phyloP scores from a whole-genome alignment of 2,888 invertebrate genomes.

The Cheilosia pagana region DNA sequence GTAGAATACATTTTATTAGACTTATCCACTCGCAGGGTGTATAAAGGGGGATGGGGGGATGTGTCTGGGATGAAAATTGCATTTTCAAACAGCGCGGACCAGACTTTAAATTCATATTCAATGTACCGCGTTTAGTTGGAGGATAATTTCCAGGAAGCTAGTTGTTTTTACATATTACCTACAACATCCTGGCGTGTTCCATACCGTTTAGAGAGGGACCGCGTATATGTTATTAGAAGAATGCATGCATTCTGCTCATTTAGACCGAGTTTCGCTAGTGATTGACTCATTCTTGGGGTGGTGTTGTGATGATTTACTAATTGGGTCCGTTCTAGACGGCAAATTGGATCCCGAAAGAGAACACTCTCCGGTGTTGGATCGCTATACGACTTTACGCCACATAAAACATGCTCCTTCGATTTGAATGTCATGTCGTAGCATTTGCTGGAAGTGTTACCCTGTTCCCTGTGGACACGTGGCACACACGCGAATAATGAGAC shows the following conservation, averaged over 20 bases:
- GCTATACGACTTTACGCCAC: conserved; percentile 42
- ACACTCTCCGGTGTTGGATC: background rate
- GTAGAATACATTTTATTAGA: conserved; percentile 66
- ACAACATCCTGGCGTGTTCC: conserved; percentile 47
- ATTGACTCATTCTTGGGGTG: conserved; percentile 31
- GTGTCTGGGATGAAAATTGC: conserved; percentile 60
- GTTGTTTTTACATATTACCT: conserved; percentile 41
- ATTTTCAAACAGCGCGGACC: conserved; percentile 37
- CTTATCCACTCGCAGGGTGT: background rate
- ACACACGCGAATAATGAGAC: conserved; percentile 50
- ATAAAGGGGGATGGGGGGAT: background rate
- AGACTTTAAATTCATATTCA: conserved; percentile 28
- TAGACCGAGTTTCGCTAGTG: conserved; percentile 7
- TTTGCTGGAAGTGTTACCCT: conserved; percentile 38
- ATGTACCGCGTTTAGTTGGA: conserved; percentile 27
- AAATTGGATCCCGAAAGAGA: conserved; percentile 18
- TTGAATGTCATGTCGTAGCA: conserved; percentile 56
- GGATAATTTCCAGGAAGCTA: conserved; percentile 54
- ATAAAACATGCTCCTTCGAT: conserved; percentile 56
- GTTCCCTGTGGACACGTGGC: conserved; percentile 24
- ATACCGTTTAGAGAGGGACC: conserved; percentile 30
- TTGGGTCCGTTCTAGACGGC: conserved; percentile 41
- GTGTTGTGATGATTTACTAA: conserved; percentile 57
- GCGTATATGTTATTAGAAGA: background rate
- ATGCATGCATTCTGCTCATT: conserved; percentile 30